Conservation (phyloP, 2,113 vertebrate genomes). For the Oreochromis niloticus region DNA sequence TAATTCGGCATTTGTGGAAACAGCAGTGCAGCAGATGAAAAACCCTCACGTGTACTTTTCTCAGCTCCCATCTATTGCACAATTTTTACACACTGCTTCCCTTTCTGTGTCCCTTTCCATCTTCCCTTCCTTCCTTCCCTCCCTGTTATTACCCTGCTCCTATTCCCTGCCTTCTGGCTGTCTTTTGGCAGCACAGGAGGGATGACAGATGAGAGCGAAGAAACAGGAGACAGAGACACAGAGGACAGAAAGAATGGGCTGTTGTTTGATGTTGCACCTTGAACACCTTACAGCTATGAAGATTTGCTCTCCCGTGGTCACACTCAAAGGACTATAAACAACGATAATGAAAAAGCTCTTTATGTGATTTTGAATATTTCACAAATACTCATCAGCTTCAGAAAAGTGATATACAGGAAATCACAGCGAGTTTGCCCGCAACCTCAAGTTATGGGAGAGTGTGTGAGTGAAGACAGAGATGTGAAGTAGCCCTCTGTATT, state of each 20-base stretch:
- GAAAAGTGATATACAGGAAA: neutral
- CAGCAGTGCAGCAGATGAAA: constrained; percentile 9
- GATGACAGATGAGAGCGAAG: constrained; percentile 45
- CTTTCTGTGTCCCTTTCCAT: neutral
- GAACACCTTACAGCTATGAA: neutral
- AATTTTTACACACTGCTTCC: constrained; percentile 16
- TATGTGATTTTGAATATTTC: neutral
- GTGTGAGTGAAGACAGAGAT: neutral
- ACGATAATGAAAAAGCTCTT: neutral
- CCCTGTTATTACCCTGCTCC: constrained; percentile 42
- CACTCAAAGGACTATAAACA: neutral
- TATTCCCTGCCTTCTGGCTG: constrained; percentile 47
- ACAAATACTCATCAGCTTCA: neutral
- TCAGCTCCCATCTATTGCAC: neutral
- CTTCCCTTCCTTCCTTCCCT: neutral
- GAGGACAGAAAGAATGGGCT: constrained; percentile 14
- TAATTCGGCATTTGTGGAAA: neutral
- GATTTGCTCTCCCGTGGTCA: neutral
- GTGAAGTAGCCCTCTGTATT: neutral
- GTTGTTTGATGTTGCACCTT: neutral
- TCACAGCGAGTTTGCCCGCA: neutral
- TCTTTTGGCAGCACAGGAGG: constrained; percentile 35
- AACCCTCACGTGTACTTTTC: neutral
- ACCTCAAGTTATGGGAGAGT: neutral
- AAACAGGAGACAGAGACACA: constrained; percentile 35